Evolutionary conservation across 2,113 vertebrate species (phyloP).

Genomic region (Gadus macrocephalus): DNA sequence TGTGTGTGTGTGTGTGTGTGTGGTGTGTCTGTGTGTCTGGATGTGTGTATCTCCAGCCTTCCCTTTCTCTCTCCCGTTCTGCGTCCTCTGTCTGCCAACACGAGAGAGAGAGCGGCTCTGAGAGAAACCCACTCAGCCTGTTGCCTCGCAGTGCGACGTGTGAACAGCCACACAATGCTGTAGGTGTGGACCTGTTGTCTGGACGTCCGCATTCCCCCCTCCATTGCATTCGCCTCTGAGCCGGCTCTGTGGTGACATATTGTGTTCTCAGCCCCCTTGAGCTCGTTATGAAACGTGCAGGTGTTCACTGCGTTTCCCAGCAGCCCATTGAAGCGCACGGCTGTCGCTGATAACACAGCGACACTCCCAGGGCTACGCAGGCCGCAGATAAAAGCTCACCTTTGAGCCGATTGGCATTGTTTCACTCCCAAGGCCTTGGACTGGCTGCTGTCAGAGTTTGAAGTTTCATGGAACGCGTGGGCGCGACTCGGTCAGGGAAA

Average conservation of each 20-base stretch:
- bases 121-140: conserved; percentile 44
- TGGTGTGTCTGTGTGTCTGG: not conserved
- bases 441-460: not conserved
- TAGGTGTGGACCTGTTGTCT: no score
- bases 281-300: no score
- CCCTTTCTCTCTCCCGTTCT: conserved; percentile 1
- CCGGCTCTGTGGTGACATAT: no score
- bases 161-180: no score
- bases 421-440: not conserved
- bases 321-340: conserved; percentile 38
- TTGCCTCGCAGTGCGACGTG: conserved; percentile 29
- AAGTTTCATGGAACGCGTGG: no score
- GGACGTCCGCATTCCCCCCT: no score
- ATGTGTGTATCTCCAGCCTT: not conserved
- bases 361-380: conserved; percentile 25
- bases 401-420: conserved; percentile 10
- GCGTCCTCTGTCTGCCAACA: conserved; percentile 12
- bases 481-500: no score
- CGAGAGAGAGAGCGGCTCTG: not conserved
- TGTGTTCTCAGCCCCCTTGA: no score
- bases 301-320: conserved; percentile 41
- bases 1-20: not conserved
- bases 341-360: conserved; percentile 40
- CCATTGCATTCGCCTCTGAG: no score
- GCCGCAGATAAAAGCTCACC: conserved; percentile 35